Conservation (phyloP, 2,113 vertebrate species). For the Fregetta grallaria region DNA sequence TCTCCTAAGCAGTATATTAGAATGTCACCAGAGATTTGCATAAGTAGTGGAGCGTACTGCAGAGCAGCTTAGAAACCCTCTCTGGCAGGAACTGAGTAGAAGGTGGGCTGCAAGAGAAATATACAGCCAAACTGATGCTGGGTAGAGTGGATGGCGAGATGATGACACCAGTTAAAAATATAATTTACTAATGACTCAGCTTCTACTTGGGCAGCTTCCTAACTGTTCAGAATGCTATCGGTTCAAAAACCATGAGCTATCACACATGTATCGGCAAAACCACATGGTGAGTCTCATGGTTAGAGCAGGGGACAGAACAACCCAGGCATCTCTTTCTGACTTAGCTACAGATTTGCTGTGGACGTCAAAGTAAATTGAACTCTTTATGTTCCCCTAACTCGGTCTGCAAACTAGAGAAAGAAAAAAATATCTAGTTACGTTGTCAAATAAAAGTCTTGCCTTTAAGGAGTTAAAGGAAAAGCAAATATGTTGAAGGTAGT, state of each 20-base stretch:
- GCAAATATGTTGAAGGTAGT: neutral
- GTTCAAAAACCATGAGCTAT: neutral
- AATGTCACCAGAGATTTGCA: neutral
- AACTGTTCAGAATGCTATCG: neutral
- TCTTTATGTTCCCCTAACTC: neutral
- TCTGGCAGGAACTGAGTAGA: neutral
- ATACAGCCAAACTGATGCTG: neutral
- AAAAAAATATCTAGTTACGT: neutral
- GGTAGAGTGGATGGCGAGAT: neutral
- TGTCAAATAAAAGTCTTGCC: neutral
- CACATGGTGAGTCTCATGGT: neutral
- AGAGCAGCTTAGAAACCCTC: neutral
- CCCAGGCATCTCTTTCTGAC: neutral
- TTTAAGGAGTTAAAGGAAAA: conserved; percentile 15
- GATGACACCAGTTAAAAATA: conserved; percentile 11
- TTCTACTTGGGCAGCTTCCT: neutral
- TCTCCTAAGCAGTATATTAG: neutral
- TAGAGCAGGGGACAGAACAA: neutral
- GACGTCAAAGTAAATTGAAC: neutral
- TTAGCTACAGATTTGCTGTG: neutral
- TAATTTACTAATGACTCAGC: neutral
- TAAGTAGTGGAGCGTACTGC: neutral
- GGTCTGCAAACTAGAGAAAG: neutral
- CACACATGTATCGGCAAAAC: neutral
- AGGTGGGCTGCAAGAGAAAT: neutral